Conservation (phyloP, 2,113 vertebrate species). For the Erythrocercus mccallii region DNA sequence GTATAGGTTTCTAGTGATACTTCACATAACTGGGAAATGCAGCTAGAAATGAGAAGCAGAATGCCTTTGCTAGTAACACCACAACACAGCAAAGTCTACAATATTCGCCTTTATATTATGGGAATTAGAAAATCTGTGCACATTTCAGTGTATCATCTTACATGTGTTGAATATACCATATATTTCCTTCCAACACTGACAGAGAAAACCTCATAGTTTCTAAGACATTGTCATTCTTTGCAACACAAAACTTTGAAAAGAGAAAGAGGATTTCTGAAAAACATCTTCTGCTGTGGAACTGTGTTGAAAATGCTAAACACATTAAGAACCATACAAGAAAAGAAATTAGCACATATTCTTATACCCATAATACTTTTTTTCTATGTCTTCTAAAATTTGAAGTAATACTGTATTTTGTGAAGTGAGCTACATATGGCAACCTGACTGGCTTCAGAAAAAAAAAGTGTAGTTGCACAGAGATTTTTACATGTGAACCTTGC, state of each 20-base stretch:
- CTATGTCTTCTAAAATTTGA: not conserved
- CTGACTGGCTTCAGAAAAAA: not conserved
- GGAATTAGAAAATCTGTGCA: not conserved
- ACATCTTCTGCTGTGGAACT: not conserved
- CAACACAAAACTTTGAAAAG: not conserved
- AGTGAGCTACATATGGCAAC: not conserved
- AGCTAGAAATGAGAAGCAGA: not conserved
- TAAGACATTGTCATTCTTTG: not conserved
- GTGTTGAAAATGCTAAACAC: not conserved
- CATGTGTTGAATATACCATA: not conserved
- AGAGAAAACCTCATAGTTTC: not conserved
- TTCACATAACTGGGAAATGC: not conserved
- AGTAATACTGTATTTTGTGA: not conserved
- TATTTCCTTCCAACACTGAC: not conserved
- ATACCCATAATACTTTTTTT: not conserved
- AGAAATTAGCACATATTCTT: rapidly evolving
- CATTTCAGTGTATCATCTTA: not conserved
- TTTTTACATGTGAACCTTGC: not conserved
- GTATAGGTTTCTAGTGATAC: not conserved
- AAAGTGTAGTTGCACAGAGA: not conserved
- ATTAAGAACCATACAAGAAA: not conserved
- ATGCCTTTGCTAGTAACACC: not conserved
- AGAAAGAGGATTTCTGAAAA: not conserved
- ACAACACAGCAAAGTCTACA: not conserved
- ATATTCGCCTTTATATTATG: not conserved